A percentile compares a stretch with the other conserved stretches of the same genome.
phyloP scores from a whole-genome alignment of 2,113 vertebrate species.

The Strix uralensis region DNA sequence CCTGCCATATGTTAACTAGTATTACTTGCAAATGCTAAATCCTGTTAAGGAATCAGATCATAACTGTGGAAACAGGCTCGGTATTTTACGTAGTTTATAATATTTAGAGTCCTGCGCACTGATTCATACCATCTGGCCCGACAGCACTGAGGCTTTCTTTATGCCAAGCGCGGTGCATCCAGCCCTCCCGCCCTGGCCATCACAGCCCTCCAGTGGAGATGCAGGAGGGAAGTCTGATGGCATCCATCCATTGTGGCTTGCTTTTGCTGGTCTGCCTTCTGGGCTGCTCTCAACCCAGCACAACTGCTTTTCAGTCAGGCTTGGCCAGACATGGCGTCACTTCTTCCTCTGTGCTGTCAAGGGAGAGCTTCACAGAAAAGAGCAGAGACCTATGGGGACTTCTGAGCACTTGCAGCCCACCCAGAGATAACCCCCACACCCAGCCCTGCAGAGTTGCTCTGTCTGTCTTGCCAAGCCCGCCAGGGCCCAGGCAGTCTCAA shows the following conservation, averaged over 20 bases:
- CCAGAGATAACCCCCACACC: not conserved
- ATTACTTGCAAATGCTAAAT: constrained; percentile 2
- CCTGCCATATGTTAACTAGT: not conserved
- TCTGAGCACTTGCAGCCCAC: not conserved
- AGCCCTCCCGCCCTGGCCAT: not conserved
- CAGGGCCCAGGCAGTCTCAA: not conserved
- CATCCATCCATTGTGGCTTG: not conserved
- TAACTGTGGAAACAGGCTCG: not conserved
- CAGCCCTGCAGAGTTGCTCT: not conserved
- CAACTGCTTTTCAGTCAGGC: not conserved
- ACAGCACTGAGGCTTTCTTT: not conserved
- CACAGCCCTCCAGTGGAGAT: constrained; percentile 9
- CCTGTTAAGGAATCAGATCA: not conserved
- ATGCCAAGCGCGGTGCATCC: fast-evolving
- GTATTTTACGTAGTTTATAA: not conserved
- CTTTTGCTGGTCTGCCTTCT: not conserved
- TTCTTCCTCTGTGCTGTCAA: not conserved
- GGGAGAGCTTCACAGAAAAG: not conserved
- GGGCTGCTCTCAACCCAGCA: not conserved
- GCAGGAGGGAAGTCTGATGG: not conserved
- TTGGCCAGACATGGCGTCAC: not conserved
- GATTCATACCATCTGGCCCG: not conserved
- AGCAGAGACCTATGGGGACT: not conserved
- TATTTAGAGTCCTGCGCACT: not conserved
- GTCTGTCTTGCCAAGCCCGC: not conserved